Conservation (phyloP, 1,140 invertebrate species). For the Drosophila littoralis region DNA sequence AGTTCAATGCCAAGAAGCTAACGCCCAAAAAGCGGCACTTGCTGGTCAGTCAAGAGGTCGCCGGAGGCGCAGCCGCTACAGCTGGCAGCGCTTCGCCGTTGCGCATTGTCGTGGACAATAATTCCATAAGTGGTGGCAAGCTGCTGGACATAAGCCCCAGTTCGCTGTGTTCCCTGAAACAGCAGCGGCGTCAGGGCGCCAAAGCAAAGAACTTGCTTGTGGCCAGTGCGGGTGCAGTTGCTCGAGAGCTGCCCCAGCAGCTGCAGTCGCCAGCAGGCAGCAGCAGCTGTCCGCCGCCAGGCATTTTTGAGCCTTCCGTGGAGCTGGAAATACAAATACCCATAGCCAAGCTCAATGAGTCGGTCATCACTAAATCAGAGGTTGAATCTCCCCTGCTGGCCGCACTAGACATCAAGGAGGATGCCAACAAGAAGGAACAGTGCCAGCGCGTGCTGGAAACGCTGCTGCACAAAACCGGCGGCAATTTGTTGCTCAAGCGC, state of each 20-base stretch:
- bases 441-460: slow-evolving; percentile 76
- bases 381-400: slow-evolving; percentile 70
- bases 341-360: slow-evolving; percentile 84
- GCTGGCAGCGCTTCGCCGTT: slow-evolving; percentile 67
- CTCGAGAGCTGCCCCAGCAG: slow-evolving; percentile 34
- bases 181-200: slow-evolving; percentile 55
- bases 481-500: slow-evolving; percentile 87
- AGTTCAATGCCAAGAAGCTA: slow-evolving; percentile 70
- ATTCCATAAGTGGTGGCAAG: slow-evolving; percentile 75
- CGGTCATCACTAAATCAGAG: slow-evolving; percentile 77
- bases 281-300: slow-evolving; percentile 85
- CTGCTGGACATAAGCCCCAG: slow-evolving; percentile 73
- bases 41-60: slow-evolving; percentile 61
- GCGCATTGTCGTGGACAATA: slow-evolving; percentile 74
- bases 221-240: neutral
- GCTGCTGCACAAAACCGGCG: slow-evolving; percentile 72
- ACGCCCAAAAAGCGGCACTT: slow-evolving; percentile 86
- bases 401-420: slow-evolving; percentile 63
- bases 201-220: slow-evolving; percentile 17
- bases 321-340: slow-evolving; percentile 88
- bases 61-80: neutral
- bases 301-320: slow-evolving; percentile 87
- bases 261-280: slow-evolving; percentile 51
- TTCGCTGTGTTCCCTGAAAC: slow-evolving; percentile 69
- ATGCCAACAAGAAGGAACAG: slow-evolving; percentile 59